Percentiles rank a stretch among this genome's conserved stretches.
Conservation (phyloP, 2,888 invertebrate species). For the Leucophenga maculata region DNA sequence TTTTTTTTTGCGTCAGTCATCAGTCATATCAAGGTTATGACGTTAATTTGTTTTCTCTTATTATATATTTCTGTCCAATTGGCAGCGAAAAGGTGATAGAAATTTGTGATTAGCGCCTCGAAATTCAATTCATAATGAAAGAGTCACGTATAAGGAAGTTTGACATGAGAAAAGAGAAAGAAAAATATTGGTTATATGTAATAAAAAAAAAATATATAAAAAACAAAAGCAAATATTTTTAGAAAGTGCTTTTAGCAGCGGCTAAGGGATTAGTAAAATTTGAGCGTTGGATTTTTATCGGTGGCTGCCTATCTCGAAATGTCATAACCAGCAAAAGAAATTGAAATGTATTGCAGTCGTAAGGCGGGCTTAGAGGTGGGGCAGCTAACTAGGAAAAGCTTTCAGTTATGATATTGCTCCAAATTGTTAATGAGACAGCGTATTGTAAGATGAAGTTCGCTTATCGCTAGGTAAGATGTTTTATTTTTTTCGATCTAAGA, state of each 20-base stretch:
- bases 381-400: no score
- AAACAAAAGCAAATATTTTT: background rate
- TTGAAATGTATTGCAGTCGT: no score
- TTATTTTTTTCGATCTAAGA: no score
- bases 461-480: no score
- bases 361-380: no score
- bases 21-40: conserved; percentile 11
- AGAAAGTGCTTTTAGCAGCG: conserved; percentile 8
- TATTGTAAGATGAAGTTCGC: no score
- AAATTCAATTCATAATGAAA: background rate
- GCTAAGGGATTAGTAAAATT: conserved; percentile 7
- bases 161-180: background rate
- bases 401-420: no score
- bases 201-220: background rate
- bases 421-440: no score
- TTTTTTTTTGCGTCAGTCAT: background rate
- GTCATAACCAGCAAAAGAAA: no score
- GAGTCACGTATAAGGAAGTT: conserved; percentile 3
- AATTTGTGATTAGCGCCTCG: conserved; percentile 16
- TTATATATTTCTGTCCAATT: conserved; percentile 1
- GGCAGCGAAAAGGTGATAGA: conserved; percentile 13
- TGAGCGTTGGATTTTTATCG: background rate
- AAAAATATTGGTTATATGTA: background rate
- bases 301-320: no score
- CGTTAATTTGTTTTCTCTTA: conserved; percentile 5